Base-by-base conservation (phyloP, 2,888 invertebrate species). In the Gymnocheta viridis region DNA sequence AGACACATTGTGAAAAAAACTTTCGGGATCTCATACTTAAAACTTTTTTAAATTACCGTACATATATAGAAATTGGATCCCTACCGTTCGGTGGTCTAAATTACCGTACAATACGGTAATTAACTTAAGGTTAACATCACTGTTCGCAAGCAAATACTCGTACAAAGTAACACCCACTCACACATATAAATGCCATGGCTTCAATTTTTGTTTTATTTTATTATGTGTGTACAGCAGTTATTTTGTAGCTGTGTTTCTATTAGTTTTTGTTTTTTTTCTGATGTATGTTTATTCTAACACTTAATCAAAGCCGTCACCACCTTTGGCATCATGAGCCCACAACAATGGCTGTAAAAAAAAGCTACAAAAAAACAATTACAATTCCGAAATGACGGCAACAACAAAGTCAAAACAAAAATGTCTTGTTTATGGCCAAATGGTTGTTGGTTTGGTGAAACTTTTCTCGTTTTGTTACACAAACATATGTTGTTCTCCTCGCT, bases 291-390 rank as follows among this genome's bases (percentile, higher is more conserved):
- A 58, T 81, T 77, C 24, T 84, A 81, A 81, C 81, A 81, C 81
- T 84, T 84, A 81, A 81, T 84, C 84, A 81, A 84, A 84, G 64
- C 62, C 84, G 81, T 84, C 81, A 73, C 84, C 81, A 84, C 84
- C 84, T 84, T 73, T 84, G 77, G 73, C 84, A 80, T 69, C 74
- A 70, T 74, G 76, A 76, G 67, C 64, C 56, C 60, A 60, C 38
- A 82, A 72, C 27, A 10, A 17, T 44, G 38, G 41, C 14, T 32
- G 32, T 41, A 41, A 19, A 47, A 14, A 72, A 58, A 32, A 22
- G 22, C 4, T 51, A 19, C 17, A 41, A 62, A 3, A 67, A n/a
- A 47, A 7, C 76, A 54, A 10, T 27, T 3, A 67, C 35, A 62
- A 54, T 17, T 10, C 12, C 10, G 51, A 38, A 67, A 49, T 41